A percentile compares a stretch with the other conserved stretches of the same genome.
phyloP scores from a whole-genome alignment of 2,113 vertebrate species.

The Plestiodon gilberti region DNA sequence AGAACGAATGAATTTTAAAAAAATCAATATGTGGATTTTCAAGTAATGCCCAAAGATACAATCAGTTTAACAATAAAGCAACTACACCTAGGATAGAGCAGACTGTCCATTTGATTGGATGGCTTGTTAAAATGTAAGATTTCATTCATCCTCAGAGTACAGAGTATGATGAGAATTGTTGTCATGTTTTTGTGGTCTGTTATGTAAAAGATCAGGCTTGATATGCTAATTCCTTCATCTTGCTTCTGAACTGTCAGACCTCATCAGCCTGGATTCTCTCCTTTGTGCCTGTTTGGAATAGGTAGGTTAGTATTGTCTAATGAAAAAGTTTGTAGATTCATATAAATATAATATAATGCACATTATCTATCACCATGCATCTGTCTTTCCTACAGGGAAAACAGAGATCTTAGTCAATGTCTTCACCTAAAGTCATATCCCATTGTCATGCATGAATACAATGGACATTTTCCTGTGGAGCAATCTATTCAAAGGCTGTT shows the following conservation, averaged over 20 bases:
- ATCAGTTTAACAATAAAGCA: background rate
- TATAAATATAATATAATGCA: background rate
- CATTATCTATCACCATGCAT: background rate
- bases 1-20: background rate
- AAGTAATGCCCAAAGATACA: background rate
- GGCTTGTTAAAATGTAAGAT: background rate
- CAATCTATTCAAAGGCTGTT: background rate
- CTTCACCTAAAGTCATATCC: background rate
- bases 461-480: background rate
- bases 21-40: background rate
- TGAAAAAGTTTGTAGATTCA: constrained; percentile 22
- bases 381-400: background rate
- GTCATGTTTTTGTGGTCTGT: background rate
- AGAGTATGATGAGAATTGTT: background rate
- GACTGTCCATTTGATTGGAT: background rate
- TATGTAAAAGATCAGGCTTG: constrained; percentile 1
- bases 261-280: constrained; percentile 1
- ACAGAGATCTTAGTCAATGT: background rate
- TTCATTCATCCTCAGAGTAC: background rate
- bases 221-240: background rate
- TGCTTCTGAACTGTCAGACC: background rate
- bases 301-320: background rate
- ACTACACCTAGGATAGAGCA: background rate
- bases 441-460: background rate
- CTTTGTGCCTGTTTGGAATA: background rate